These are phyloP conservation scores for Pristiophorus japonicus DNA, from an alignment of 2,113 vertebrate genomes.

Conservation along the genomic window DNA sequence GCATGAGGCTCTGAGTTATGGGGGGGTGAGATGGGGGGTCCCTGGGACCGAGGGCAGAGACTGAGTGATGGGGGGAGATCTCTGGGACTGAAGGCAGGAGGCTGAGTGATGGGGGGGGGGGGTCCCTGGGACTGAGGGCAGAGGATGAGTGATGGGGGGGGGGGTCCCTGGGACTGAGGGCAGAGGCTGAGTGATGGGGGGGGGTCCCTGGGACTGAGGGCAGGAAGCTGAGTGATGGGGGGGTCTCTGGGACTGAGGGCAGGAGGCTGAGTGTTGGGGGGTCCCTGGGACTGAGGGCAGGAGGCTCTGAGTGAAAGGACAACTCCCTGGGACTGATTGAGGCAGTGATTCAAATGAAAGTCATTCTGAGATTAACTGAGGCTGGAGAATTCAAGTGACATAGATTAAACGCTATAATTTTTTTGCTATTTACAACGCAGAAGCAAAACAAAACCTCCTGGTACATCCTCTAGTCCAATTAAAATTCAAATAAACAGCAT, in stretches of 20 bases:
- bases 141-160: background rate
- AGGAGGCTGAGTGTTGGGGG: no score
- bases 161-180: background rate
- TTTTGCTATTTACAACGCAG: background rate
- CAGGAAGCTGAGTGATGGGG: background rate
- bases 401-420: background rate
- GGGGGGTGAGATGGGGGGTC: no score
- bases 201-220: background rate
- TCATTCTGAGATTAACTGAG: background rate
- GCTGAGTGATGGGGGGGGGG: background rate
- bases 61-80: no score
- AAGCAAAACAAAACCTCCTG: constrained; percentile 17
- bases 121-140: background rate
- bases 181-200: background rate
- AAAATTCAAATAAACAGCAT: constrained; percentile 32
- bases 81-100: background rate
- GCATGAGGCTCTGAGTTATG: background rate
- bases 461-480: constrained; percentile 3
- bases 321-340: background rate
- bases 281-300: background rate
- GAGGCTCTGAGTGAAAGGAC: background rate
- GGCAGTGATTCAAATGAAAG: background rate
- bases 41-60: background rate
- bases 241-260: background rate
- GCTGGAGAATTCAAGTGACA: background rate